Percentiles rank a stretch among this genome's conserved stretches.
Conservation (phyloP, 2,113 vertebrate species). For the Hippolais icterina region DNA sequence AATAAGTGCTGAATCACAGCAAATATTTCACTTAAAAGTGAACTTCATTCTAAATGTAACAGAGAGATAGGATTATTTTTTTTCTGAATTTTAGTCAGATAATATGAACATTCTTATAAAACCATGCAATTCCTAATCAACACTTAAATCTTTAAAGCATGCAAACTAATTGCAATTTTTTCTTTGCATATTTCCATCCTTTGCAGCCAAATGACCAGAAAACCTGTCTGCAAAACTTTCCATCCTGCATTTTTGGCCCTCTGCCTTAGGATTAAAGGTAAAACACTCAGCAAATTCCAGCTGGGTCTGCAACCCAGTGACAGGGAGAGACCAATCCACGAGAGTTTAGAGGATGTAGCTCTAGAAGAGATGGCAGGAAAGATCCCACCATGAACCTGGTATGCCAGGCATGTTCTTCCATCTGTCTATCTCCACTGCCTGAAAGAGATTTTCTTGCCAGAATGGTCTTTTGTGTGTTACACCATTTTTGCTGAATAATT, state of each 20-base stretch:
- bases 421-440: background rate
- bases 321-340: background rate
- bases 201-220: background rate
- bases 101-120: background rate
- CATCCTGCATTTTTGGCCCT: background rate
- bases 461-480: background rate
- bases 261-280: background rate
- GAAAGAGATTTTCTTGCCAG: background rate
- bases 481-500: background rate
- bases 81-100: background rate
- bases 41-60: background rate
- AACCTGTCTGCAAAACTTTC: background rate
- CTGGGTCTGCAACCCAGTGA: background rate
- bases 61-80: background rate
- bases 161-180: fast-evolving
- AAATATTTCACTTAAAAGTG: background rate
- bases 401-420: fast-evolving
- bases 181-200: background rate
- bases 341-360: background rate
- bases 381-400: background rate
- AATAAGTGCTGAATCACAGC: background rate
- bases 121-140: background rate
- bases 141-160: background rate
- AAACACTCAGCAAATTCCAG: background rate
- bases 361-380: background rate